Base-by-base conservation (phyloP, 2,888 invertebrate species). In the Malachius bipustulatus region DNA sequence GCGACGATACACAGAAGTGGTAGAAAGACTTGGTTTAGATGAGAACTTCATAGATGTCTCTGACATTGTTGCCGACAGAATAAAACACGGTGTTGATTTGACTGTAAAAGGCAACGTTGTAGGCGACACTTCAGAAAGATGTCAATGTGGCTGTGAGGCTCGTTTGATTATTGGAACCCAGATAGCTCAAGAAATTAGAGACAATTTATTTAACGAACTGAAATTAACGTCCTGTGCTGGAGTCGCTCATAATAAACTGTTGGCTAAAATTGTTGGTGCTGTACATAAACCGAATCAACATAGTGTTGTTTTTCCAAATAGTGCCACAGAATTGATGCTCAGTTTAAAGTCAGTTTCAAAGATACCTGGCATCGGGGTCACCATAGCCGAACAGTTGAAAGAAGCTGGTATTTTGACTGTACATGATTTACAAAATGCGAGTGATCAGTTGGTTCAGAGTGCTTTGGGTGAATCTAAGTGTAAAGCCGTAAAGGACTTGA, bases 1-100 rank as follows among this genome's bases (percentile, higher is more conserved):
- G 41, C 74, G 77, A 45, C 73, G 71, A 49, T 85, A 77, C 63
- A 79, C 81, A 37, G 70, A 74, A 32, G 63, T 73, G 32, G 82
- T 87, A 0, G 88, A 89, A 59, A 75, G 83, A 52, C 66, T 88
- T 35, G 87, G 88, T 9, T 71, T 88, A 54, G 88, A 89, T 62
- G 89, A 89, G 58, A 85, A 84, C 57, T 88, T 70, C 59, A 66
- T 88, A 48, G 88, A 89, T 65, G 77, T 87, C 44, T 78, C 82
- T 43, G 69, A 73, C 37, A 54, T 79, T 51, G 73, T 82, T 29
- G 65, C 67, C 44, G 64, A 69, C 47, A 68, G 58, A 49, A 60
- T 66, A 56, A 47, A 53, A 19, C 41, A 47, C 4, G 32, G 33
- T 26, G n/a, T 31, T 27, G 43, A 32, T 15, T 45, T 35, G 29